phyloP scores from a whole-genome alignment of 2,113 vertebrate genomes.

The Telmatochromis sp. region DNA sequence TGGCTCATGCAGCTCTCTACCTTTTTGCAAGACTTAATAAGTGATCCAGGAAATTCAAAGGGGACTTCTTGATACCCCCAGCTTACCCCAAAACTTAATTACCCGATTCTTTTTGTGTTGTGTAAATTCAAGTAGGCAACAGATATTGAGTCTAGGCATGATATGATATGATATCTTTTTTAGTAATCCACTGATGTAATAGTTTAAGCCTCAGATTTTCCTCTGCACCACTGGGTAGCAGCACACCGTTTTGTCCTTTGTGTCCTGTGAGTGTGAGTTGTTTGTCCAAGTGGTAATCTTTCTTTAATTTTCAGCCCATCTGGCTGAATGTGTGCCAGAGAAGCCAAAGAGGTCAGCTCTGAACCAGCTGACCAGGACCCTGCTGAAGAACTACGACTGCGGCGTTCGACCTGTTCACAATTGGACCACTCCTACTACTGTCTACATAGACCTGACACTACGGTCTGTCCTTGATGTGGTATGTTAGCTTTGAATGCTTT shows the following conservation, averaged over 20 bases:
- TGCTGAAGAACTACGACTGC: constrained; percentile 74
- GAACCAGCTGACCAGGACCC: constrained; percentile 72
- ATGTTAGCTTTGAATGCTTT: neutral
- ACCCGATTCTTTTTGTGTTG: neutral
- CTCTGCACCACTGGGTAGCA: neutral
- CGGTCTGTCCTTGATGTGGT: constrained; percentile 82
- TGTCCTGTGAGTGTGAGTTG: neutral
- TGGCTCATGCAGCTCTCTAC: neutral
- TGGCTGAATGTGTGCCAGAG: constrained; percentile 41
- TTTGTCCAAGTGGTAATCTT: neutral
- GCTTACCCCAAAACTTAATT: neutral
- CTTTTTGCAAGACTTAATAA: neutral
- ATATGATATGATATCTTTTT: neutral
- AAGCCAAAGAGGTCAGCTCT: constrained; percentile 71
- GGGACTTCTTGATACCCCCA: neutral
- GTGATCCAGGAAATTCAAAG: neutral
- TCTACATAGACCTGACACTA: constrained; percentile 77
- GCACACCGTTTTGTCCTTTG: neutral
- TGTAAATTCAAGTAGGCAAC: neutral
- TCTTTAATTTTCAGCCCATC: constrained; percentile 16
- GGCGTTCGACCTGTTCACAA: constrained; percentile 78
- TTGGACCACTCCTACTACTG: constrained; percentile 71
- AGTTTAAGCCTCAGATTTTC: neutral
- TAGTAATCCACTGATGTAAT: neutral
- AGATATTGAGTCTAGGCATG: neutral